These are phyloP conservation scores for Scrobipalpa atriplicella DNA, from an alignment of 2,888 invertebrate species.

Conservation along the genomic window DNA sequence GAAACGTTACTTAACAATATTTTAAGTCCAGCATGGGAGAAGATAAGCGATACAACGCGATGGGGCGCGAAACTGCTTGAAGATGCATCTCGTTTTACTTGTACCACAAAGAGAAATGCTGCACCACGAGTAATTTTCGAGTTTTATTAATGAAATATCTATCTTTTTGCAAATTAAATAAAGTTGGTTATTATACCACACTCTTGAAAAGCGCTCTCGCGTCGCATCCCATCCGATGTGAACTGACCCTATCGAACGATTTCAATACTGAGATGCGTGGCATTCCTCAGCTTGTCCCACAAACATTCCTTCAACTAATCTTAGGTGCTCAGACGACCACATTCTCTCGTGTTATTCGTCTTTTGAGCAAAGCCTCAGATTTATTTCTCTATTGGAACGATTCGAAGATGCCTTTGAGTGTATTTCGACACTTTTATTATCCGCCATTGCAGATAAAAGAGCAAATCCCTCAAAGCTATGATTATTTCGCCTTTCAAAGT, in stretches of 20 bases:
- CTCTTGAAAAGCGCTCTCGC: no score
- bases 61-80: no score
- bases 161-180: no score
- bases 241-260: no score
- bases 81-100: no score
- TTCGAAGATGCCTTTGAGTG: neutral
- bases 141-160: neutral
- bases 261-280: neutral
- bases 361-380: neutral
- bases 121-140: no score
- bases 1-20: no score
- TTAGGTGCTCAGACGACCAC: neutral
- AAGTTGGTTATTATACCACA: no score
- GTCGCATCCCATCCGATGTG: no score
- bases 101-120: no score
- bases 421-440: conserved; percentile 4
- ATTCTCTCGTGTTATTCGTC: neutral
- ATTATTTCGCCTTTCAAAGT: neutral
- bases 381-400: neutral
- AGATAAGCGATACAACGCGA: no score
- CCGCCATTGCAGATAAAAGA: conserved; percentile 4
- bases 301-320: neutral
- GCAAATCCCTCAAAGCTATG: conserved; percentile 4
- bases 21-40: no score
- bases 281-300: neutral